phyloP scores from a whole-genome alignment of 2,113 vertebrate species.

The Callithrix jacchus region DNA sequence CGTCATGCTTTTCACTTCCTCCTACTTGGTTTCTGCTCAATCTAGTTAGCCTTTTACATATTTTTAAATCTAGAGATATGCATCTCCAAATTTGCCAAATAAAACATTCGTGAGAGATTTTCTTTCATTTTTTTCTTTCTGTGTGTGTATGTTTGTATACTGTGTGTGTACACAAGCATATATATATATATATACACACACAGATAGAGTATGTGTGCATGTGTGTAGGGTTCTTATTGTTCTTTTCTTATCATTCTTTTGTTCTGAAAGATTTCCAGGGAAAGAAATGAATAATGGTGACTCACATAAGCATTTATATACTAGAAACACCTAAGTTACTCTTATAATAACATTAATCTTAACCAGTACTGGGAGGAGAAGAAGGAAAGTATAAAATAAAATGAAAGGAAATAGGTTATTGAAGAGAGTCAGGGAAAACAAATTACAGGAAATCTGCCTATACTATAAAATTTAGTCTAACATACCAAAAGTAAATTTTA shows the following conservation, averaged over 20 bases:
- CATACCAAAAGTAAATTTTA: background rate
- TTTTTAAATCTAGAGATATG: conserved; percentile 9
- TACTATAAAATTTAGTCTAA: background rate
- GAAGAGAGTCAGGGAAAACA: background rate
- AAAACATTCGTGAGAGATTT: background rate
- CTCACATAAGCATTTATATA: background rate
- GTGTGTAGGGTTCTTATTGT: background rate
- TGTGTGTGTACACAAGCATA: too few species aligned
- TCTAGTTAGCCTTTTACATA: background rate
- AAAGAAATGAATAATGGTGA: background rate
- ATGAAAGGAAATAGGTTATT: background rate
- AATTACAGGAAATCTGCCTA: background rate
- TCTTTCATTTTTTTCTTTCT: background rate
- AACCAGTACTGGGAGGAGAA: background rate
- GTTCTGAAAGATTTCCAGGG: background rate
- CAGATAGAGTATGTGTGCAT: background rate
- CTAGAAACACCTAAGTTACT: conserved; percentile 10
- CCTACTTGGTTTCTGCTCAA: background rate
- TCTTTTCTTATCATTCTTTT: background rate
- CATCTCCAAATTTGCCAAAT: background rate
- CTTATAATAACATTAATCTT: background rate
- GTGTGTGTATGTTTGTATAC: too few species aligned
- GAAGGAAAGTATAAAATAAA: background rate
- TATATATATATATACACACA: too few species aligned
- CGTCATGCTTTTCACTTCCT: background rate